Evolutionary conservation across 2,888 invertebrate species (phyloP).

Genomic region (Ceratothoa steindachneri): DNA sequence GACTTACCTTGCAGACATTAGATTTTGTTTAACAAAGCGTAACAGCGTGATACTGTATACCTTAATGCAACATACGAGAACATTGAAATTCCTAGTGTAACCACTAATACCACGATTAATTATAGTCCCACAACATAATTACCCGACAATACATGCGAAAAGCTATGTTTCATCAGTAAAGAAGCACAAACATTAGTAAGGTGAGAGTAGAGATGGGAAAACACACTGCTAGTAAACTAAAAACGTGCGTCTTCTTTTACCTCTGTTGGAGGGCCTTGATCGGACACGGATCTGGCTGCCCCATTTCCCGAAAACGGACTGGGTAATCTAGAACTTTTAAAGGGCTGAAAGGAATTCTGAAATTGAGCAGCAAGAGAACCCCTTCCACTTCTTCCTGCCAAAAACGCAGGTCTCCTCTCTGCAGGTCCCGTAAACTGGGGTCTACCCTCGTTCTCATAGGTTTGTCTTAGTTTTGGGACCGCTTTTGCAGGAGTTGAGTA

Average conservation of each 20-base stretch:
- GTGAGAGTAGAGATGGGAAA: background rate
- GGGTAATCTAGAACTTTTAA: background rate
- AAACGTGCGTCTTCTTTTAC: background rate
- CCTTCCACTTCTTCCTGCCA: conserved; percentile 6
- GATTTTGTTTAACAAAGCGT: too few species aligned
- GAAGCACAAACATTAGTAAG: background rate
- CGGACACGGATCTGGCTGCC: conserved; percentile 4
- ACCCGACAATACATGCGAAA: background rate
- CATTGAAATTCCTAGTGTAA: too few species aligned
- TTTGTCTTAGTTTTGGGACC: conserved; percentile 1
- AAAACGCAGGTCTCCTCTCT: background rate
- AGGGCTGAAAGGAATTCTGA: background rate
- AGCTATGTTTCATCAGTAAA: background rate
- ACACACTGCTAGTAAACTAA: background rate
- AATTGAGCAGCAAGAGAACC: background rate
- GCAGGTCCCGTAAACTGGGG: background rate
- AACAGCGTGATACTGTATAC: too few species aligned
- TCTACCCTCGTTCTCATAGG: background rate
- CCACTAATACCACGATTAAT: background rate
- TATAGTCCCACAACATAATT: conserved; percentile 6
- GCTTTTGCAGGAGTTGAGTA: background rate
- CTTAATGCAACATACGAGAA: too few species aligned
- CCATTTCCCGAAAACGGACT: conserved; percentile 1
- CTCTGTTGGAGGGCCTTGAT: background rate
- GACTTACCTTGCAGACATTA: too few species aligned